Conservation (phyloP, 1,140 invertebrate species). For the Calosoma granatense region DNA sequence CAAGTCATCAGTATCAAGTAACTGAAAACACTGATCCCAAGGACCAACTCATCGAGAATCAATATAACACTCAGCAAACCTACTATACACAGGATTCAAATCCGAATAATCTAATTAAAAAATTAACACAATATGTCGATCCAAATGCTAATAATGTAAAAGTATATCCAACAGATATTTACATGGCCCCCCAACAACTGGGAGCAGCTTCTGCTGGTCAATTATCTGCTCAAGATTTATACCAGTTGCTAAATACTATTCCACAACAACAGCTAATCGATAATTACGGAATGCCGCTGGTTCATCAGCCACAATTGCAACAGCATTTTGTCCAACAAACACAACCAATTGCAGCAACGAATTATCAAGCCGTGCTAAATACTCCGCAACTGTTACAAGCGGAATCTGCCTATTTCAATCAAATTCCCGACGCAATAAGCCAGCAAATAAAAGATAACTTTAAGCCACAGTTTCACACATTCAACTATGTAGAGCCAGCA, state of each 20-base stretch:
- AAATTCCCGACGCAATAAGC: conserved; percentile 7
- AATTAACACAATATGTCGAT: conserved; percentile 34
- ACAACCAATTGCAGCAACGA: not conserved
- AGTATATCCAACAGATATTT: conserved; percentile 29
- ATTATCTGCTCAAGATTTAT: conserved; percentile 43
- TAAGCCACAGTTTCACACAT: conserved; percentile 40
- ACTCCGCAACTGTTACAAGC: conserved; percentile 15
- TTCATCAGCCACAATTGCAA: conserved; percentile 36
- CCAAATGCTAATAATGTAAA: conserved; percentile 38
- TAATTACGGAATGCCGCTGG: conserved; percentile 22
- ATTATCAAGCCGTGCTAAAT: conserved; percentile 13
- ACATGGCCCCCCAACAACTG: conserved; percentile 23
- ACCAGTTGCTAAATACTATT: conserved; percentile 40
- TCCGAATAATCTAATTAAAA: conserved; percentile 33
- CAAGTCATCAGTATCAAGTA: conserved; percentile 34
- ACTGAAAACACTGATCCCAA: conserved; percentile 33
- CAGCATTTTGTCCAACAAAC: conserved; percentile 38
- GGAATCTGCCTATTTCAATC: conserved; percentile 10
- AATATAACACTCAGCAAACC: conserved; percentile 32
- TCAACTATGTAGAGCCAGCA: conserved; percentile 42
- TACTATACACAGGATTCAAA: conserved; percentile 40
- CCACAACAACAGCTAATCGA: conserved; percentile 34
- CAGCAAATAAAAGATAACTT: conserved; percentile 21
- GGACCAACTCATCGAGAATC: conserved; percentile 32
- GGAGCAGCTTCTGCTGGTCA: conserved; percentile 21